phyloP scores from a whole-genome alignment of 1,140 invertebrate species.

The Dinothrombium tinctorium region DNA sequence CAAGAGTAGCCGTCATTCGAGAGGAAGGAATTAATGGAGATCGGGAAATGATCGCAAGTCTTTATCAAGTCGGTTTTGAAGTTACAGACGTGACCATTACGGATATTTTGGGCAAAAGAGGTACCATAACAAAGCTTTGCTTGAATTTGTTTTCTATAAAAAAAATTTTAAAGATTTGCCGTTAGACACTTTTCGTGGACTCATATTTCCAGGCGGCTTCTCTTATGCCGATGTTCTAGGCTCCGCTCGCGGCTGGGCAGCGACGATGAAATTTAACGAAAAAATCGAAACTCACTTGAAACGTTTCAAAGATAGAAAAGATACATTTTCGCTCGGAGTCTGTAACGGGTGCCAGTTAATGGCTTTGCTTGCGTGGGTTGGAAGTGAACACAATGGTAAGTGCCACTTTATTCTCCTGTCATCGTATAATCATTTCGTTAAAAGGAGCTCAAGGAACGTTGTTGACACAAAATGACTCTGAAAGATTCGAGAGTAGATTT shows the following conservation, averaged over 20 bases:
- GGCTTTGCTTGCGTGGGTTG: slow-evolving; percentile 37
- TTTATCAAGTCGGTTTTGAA: slow-evolving; percentile 73
- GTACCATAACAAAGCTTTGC: not conserved
- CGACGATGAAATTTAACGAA: slow-evolving; percentile 49
- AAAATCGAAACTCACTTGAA: slow-evolving; percentile 41
- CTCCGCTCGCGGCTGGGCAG: slow-evolving; percentile 87
- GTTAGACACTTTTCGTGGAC: slow-evolving; percentile 44
- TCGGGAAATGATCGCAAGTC: slow-evolving; percentile 82
- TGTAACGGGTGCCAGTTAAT: slow-evolving; percentile 95
- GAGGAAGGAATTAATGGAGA: slow-evolving; percentile 96
- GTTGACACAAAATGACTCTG: slow-evolving; percentile 61
- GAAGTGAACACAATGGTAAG: slow-evolving; percentile 4
- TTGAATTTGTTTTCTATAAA: not conserved
- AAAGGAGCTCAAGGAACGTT: slow-evolving; percentile 32
- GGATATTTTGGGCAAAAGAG: slow-evolving; percentile 35
- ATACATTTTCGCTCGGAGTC: slow-evolving; percentile 86
- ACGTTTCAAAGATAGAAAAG: slow-evolving; percentile 37
- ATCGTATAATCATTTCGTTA: not conserved
- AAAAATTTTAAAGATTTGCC: not conserved
- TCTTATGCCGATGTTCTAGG: slow-evolving; percentile 93
- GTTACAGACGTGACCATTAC: slow-evolving; percentile 75
- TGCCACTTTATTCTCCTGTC: no score
- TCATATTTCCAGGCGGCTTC: slow-evolving; percentile 90
- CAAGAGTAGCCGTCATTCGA: slow-evolving; percentile 63
- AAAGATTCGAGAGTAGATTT: slow-evolving; percentile 76